Base-by-base conservation (phyloP, 1,140 invertebrate genomes). In the Sipha flava region DNA sequence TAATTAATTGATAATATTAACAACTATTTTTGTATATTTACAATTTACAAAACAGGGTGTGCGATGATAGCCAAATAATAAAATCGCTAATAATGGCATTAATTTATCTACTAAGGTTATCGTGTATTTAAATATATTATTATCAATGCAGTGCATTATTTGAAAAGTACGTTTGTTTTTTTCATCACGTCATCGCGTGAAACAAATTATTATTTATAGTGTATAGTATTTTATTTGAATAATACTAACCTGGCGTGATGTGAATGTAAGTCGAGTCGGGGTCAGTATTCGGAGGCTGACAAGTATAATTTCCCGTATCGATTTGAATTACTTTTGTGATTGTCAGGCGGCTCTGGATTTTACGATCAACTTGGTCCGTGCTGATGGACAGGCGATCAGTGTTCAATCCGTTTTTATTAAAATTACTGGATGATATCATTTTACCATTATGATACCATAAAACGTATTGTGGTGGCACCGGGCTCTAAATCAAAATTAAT, bases 361-460 rank as follows among this genome's bases (percentile, higher is more conserved):
- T 88, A 80, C 91, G 89, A 52, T 93, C 93, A 10, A 47, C 26
- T 57, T 92, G 92, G 85, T 94, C 92, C 21, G 93, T 95, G 86
- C 94, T 92, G 82, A 95, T 93, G 73, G 90, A 91, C 81, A 95
- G 93, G 77, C 92, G 94, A 57, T 93, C 92, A 52, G 94, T 88
- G 3, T 91, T 89, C 47, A 91, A 92, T 86, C 95, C 94, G 85
- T 95, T 96, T 87, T 95, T 95, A 5, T 77, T 37, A 5, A 77
- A 43, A 40, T 59, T 34, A 29, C 49, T 16, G 7, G 73, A 26
- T 1, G 52, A 57, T 87, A 96, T 95, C 91, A 96, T 94, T 75
- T 92, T 90, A 84, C 94, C 92, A 87, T 96, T 95, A 86, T 95
- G 94, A 86, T 94, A 94, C 94, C 93, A 95, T 87, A 95, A 94